Conservation (phyloP, 2,888 invertebrate genomes). For the Synergus itoensis region DNA sequence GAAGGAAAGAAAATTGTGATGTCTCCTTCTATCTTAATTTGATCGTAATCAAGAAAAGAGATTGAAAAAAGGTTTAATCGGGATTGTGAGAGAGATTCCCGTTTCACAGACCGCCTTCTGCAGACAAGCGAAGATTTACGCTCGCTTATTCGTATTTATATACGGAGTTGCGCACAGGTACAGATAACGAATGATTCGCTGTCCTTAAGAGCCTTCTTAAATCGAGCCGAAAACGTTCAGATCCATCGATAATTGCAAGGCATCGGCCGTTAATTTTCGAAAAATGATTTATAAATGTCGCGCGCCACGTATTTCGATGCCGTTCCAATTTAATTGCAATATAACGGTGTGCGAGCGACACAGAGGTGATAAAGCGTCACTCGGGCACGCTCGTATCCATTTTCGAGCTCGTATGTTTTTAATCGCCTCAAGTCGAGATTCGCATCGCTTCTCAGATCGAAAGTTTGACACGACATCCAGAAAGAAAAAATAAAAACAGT, state of each 20-base stretch:
- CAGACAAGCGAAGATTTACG: conserved; percentile 52
- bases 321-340: conserved; percentile 53
- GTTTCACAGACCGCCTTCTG: conserved; percentile 43
- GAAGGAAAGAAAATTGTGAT: background rate
- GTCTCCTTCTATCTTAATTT: background rate
- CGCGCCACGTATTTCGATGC: conserved; percentile 43
- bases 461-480: background rate
- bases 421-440: conserved; percentile 11
- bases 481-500: background rate
- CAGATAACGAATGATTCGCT: conserved; percentile 50
- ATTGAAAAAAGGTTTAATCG: background rate
- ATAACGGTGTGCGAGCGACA: conserved; percentile 51
- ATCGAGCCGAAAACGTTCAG: conserved; percentile 51
- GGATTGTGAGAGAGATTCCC: background rate
- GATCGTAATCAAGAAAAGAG: background rate
- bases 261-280: conserved; percentile 53
- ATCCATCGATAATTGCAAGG: conserved; percentile 56
- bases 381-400: conserved; percentile 11
- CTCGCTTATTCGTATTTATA: conserved; percentile 15
- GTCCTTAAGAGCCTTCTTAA: conserved; percentile 51
- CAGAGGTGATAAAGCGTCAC: conserved; percentile 37
- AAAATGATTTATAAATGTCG: conserved; percentile 56
- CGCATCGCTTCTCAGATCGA: conserved; percentile 11
- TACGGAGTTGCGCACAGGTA: conserved; percentile 21
- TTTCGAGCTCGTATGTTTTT: conserved; percentile 22